phyloP scores from a whole-genome alignment of 1,140 invertebrate genomes.

The Drosophila pseudoananassae region DNA sequence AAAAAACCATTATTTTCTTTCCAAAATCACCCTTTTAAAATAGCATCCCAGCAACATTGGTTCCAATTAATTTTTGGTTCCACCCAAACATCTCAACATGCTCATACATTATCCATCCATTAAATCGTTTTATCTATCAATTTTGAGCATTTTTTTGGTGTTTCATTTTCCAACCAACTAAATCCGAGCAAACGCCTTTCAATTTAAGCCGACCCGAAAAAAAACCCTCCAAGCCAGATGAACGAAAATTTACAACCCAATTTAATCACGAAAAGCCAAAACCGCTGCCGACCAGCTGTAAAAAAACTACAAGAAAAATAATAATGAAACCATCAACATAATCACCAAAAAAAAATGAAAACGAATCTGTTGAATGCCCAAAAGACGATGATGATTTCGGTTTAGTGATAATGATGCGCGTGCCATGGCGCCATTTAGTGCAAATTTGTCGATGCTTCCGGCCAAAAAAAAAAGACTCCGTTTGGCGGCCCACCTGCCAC shows the following conservation, averaged over 20 bases:
- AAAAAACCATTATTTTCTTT: background rate
- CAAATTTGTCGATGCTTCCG: conserved; percentile 73
- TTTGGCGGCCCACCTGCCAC: conserved; percentile 21
- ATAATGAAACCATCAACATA: conserved; percentile 42
- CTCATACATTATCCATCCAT: conserved; percentile 7
- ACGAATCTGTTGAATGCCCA: conserved; percentile 39
- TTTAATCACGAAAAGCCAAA: conserved; percentile 21
- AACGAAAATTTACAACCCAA: background rate
- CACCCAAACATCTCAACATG: background rate
- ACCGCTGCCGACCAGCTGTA: background rate
- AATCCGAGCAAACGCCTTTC: conserved; percentile 23
- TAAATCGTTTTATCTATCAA: conserved; percentile 29
- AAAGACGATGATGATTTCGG: conserved; percentile 30
- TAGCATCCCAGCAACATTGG: no score
- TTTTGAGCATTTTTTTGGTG: conserved; percentile 16
- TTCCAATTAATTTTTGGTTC: background rate
- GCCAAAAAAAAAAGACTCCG: conserved; percentile 28
- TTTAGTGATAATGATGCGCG: conserved; percentile 65
- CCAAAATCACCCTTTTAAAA: background rate
- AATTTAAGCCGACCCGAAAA: conserved; percentile 14
- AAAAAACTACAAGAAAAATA: conserved; percentile 5
- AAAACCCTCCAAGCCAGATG: background rate
- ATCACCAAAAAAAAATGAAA: conserved; percentile 25
- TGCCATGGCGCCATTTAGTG: conserved; percentile 68
- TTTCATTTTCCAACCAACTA: conserved; percentile 8